Evolutionary conservation across 2,797 vertebrate species (phyloP), one percentile per base, ranked within the genome.

Genomic region (Poeciliopsis paucimaculata): DNA sequence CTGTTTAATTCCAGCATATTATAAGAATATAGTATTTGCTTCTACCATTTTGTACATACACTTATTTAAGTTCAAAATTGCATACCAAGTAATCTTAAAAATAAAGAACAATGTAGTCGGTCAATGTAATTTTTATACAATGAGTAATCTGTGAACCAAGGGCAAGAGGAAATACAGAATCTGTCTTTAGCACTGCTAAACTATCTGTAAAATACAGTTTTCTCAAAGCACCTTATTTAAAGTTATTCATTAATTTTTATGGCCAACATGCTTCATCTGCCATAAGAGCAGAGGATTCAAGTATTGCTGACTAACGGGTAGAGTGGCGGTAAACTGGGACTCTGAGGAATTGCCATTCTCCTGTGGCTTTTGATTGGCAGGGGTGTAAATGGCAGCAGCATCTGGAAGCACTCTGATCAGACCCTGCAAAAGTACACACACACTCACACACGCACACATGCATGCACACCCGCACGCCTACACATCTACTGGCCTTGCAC

Each of bases 301-400:
- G 53, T 80, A 76, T 78, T 72, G 51, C 73, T 84, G 85, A 79
- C 87, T 85, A 77, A 55, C 86, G 87, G 86, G 84, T 89, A 80
- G 83, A 80, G 80, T 16, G 78, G 79, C 80, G 78, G 86, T 77
- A 82, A 88, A 85, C 60, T 72, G 28, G 78, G 73, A n/a, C 87
- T 87, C 90, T 73, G 49, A 78, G 92, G 91, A 87, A 84, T 88
- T 90, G 88, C 73, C 89, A 90, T 91, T 94, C 89, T 87, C 76
- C 74, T 77, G 82, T 77, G 84, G 82, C 84, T 77, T 91, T 90
- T 94, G 93, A 94, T 93, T 94, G 93, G 88, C 94, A 94, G 92
- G 86, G 87, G 89, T 90, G 90, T 84, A 95, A 95, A 95, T 94
- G 94, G 91, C 93, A 92, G 72, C 79, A 81, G 84, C 88, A 88